Conservation (phyloP, 1,140 invertebrate species). For the Listronotus bonariensis region DNA sequence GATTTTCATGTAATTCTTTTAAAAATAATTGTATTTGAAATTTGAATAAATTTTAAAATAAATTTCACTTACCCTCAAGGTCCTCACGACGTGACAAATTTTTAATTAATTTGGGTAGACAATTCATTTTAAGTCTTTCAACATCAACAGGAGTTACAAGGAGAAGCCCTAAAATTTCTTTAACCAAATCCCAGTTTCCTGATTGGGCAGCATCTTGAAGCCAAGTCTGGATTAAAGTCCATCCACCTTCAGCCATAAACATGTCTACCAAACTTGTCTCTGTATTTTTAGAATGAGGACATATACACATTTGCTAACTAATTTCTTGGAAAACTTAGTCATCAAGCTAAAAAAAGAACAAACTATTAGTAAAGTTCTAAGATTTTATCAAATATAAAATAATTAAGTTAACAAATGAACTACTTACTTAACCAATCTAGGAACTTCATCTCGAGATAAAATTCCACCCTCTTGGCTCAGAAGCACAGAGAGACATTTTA, state of each 20-base stretch:
- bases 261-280: conserved; percentile 79
- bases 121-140: conserved; percentile 86
- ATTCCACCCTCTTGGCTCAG: conserved; percentile 83
- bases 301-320: conserved; percentile 95
- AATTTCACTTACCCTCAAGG: conserved; percentile 68
- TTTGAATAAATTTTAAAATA: too few relatives aligned
- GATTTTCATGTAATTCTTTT: too few relatives aligned
- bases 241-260: conserved; percentile 90
- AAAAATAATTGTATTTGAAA: too few relatives aligned
- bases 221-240: conserved; percentile 88
- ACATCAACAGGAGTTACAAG: conserved; percentile 86
- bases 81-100: conserved; percentile 80
- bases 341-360: conserved; percentile 77
- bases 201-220: conserved; percentile 80
- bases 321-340: conserved; percentile 93
- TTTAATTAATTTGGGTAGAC: conserved; percentile 89
- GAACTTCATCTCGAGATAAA: conserved; percentile 82
- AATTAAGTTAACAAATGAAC: background rate
- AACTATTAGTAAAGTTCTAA: conserved; percentile 11
- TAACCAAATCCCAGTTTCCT: conserved; percentile 83
- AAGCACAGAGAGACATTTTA: conserved; percentile 84
- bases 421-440: conserved; percentile 74
- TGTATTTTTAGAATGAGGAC: conserved; percentile 90
- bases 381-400: conserved; percentile 10
- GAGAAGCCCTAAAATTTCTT: conserved; percentile 83